Base-by-base conservation (phyloP, 1,140 invertebrate species). In the Penaeus indicus region DNA sequence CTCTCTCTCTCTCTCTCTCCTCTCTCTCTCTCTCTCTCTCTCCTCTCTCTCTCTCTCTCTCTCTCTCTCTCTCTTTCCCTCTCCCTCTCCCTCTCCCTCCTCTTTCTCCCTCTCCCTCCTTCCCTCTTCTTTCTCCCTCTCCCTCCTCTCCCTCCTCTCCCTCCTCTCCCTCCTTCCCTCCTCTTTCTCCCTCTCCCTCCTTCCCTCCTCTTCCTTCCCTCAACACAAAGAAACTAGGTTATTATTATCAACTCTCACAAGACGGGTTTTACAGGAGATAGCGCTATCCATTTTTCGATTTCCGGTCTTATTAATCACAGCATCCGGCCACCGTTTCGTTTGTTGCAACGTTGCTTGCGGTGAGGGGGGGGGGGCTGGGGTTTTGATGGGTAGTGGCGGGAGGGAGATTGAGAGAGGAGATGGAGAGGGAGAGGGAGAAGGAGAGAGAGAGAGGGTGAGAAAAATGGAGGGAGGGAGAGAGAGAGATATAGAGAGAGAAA, bases 381-480 rank as follows among this genome's bases (percentile, higher is more conserved):
- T 1, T 1, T 3, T 38, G 1, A 5, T 38, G 75, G 25, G 75
- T 19, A n/a, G 25, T 18, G 47, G 75, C 27, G 77, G 60, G 77
- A 47, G 38, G 60, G 77, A 47, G 77, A 47, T 38, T 25, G 77
- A 47, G 38, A 47, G 38, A 79, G 75, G 1, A 54, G 77, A 79
- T 42, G 60, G 78, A 80, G 78, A 27, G 78, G 60, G 42, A 80
- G 78, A 27, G 78, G 60, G 78, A 27, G 78, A 80, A 42, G 27
- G 78, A 27, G 42, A 80, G 38, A n/a, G 47, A 47, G 10, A 77
- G 75, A 32, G 1, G 38, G 27, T 38, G 27, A 32, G 27, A 38
- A 27, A 32, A 11, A 32, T 13, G 10, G 27, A 32, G 75, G 22
- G 75, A 32, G 10, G 13, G 75, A 32, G 75, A 11, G 27, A 77